Evolutionary conservation across 1,140 invertebrate species (phyloP), one percentile per base, ranked within the genome.

Genomic region (Hyles vespertilio): DNA sequence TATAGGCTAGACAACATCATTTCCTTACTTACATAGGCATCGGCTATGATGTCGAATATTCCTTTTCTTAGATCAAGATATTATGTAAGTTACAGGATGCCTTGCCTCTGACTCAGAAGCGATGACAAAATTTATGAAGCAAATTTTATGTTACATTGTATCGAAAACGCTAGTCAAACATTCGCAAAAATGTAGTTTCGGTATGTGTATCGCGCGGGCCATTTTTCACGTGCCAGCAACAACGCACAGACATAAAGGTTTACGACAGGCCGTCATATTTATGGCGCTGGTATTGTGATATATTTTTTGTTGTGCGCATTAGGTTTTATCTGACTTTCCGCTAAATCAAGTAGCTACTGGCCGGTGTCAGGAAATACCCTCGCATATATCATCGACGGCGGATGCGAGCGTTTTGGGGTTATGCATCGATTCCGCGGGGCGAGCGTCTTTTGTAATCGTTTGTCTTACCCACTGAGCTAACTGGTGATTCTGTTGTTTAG

Each of bases 271-370:
- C 83, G 80, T 87, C 84, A 88, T 87, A 87, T 88, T 88, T 88
- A 88, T 86, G 84, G 82, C 77, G 66, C 46, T 58, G 78, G 76
- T 84, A 87, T 88, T 86, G 82, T 86, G 79, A 85, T 85, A 83
- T 85, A 84, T 88, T 88, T 88, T 88, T 88, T 87, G 85, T 88
- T 87, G 84, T 88, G 81, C 84, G 77, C 85, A 87, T 87, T 87
- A 89, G 82, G 82, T 87, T 89, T 88, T 89, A 89, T 89, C 85
- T 89, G 77, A 77, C 79, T 89, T 89, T 89, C 85, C 85, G 85
- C 85, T 89, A 89, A 89, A 89, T 89, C 84, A 89, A 89, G 85
- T 88, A 88, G 79, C 84, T 84, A 89, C 85, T 89, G 85, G 85
- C 85, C 85, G 84, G 74, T 84, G 83, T 81, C 84, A 85, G 85